A percentile compares a stretch with the other conserved stretches of the same genome.
These are phyloP conservation scores for Lepus townsendii DNA, from an alignment of 2,797 vertebrate species.

Conservation along the genomic window DNA sequence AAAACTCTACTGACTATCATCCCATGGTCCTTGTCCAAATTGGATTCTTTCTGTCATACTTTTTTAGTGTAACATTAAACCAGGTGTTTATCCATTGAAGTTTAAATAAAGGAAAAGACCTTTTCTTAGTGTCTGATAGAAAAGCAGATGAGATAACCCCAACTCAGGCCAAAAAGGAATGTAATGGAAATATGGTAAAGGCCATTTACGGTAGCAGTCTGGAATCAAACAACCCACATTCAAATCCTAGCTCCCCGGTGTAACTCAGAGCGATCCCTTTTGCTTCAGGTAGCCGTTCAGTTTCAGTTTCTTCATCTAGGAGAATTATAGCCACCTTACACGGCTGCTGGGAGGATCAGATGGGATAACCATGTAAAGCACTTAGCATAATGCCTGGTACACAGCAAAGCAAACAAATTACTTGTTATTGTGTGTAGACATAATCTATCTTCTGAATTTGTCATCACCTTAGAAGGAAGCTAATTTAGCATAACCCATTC, in stretches of 20 bases:
- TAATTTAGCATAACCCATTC: constrained; percentile 18
- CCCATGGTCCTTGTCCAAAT: background rate
- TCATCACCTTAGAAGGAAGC: constrained; percentile 23
- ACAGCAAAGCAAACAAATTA: background rate
- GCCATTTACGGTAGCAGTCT: background rate
- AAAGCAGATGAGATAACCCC: background rate
- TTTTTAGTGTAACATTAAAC: constrained; percentile 46
- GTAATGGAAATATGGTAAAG: background rate
- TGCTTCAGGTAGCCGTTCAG: constrained; percentile 24
- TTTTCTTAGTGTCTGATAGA: constrained; percentile 1
- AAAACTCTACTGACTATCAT: constrained; percentile 41
- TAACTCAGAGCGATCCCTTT: constrained; percentile 16
- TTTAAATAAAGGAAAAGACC: background rate
- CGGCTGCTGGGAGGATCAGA: background rate
- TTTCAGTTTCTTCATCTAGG: constrained; percentile 40
- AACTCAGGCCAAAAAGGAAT: background rate
- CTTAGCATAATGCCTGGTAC: background rate
- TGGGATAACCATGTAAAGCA: background rate
- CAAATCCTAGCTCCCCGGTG: background rate
- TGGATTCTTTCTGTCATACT: constrained; percentile 2
- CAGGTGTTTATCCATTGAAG: background rate
- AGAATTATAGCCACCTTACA: background rate
- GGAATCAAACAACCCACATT: background rate
- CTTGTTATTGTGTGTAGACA: background rate
- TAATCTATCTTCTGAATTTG: background rate